A percentile compares a stretch with the other conserved stretches of the same genome.
Evolutionary conservation across 2,888 invertebrate species (phyloP).

Genomic region (Drosophila anceps): DNA sequence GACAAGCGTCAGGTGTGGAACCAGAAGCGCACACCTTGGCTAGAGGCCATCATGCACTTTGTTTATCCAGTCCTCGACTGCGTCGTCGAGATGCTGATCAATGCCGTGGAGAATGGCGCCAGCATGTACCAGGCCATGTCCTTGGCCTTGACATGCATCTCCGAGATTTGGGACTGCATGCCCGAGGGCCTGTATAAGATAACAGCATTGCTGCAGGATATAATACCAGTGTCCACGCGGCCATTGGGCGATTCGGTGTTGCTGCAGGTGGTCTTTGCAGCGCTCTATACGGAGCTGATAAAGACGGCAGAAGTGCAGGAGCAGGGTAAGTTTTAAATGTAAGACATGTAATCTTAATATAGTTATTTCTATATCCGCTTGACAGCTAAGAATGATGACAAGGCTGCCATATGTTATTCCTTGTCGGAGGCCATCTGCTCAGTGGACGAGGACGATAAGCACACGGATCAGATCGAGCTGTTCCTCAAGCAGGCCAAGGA

Average conservation of each 20-base stretch:
- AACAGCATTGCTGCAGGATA: conserved; percentile 88
- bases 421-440: conserved; percentile 92
- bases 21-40: conserved; percentile 91
- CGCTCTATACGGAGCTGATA: conserved; percentile 89
- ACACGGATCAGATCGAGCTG: conserved; percentile 90
- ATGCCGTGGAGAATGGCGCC: conserved; percentile 90
- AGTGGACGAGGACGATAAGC: conserved; percentile 92
- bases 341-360: not conserved
- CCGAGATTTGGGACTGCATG: conserved; percentile 89
- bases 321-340: conserved; percentile 45
- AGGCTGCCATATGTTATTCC: conserved; percentile 88
- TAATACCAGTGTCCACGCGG: conserved; percentile 89
- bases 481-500: conserved; percentile 87
- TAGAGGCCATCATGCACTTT: conserved; percentile 90
- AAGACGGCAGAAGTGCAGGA: conserved; percentile 85
- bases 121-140: conserved; percentile 94
- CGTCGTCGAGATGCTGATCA: conserved; percentile 89
- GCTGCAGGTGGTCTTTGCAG: conserved; percentile 90
- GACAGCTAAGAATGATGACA: conserved; percentile 67
- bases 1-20: conserved; percentile 94
- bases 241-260: conserved; percentile 90
- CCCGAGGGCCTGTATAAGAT: conserved; percentile 88
- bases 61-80: conserved; percentile 88
- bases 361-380: not conserved
- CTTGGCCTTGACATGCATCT: conserved; percentile 89